Percentiles rank a stretch among this genome's conserved stretches.
These are phyloP conservation scores for Orchesella flavescens DNA, from an alignment of 2,888 invertebrate species.

Conservation along the genomic window DNA sequence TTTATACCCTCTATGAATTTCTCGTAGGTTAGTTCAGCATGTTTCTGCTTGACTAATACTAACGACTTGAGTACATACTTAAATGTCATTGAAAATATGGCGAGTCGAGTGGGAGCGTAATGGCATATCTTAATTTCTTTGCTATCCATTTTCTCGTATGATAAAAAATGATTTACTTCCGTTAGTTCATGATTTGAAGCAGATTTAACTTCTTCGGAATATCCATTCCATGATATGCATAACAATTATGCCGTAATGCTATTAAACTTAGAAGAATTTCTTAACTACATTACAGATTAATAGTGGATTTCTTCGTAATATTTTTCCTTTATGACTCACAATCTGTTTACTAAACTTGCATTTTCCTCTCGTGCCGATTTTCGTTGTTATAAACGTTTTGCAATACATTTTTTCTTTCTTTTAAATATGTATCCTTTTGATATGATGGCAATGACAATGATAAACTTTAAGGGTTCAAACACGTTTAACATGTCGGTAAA, in stretches of 20 bases:
- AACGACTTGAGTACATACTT: conserved; percentile 4
- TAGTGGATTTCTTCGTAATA: neutral
- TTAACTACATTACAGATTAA: neutral
- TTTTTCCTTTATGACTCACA: no score
- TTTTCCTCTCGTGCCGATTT: conserved; percentile 43
- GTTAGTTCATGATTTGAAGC: no score
- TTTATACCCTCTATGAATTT: neutral
- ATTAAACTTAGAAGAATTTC: neutral
- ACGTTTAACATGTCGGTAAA: conserved; percentile 64
- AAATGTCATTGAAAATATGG: neutral
- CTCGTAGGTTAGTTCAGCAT: neutral
- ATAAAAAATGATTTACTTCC: no score
- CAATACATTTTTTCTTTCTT: neutral
- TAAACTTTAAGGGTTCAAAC: conserved; percentile 29
- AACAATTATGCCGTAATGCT: no score
- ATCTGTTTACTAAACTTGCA: no score
- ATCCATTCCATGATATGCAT: no score
- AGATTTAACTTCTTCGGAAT: no score
- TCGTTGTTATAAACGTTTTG: conserved; percentile 30
- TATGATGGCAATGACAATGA: neutral
- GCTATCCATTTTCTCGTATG: no score
- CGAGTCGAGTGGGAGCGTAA: no score
- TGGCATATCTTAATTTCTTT: no score
- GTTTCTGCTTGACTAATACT: conserved; percentile 14
- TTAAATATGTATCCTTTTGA: neutral